A percentile compares a stretch with the other conserved stretches of the same genome.
Conservation (phyloP, 1,140 invertebrate genomes). For the Maniola jurtina region DNA sequence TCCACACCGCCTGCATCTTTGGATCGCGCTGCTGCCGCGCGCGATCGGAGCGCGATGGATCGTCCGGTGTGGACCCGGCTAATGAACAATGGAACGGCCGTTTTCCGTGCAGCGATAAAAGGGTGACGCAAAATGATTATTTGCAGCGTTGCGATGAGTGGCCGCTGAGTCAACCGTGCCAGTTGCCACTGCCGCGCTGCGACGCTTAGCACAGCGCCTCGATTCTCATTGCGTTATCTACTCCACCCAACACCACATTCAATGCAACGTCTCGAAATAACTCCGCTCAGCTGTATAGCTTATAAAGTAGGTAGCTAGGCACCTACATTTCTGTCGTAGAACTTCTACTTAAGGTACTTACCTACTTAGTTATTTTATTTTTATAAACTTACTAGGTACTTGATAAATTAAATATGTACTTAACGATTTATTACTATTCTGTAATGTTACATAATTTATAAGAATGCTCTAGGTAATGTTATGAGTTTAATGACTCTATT, state of each 20-base stretch:
- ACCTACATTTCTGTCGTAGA: neutral
- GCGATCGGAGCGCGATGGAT: no score
- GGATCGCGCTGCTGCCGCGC: no score
- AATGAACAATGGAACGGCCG: slow-evolving; percentile 55
- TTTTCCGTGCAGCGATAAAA: slow-evolving; percentile 67
- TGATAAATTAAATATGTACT: no score
- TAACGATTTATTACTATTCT: no score
- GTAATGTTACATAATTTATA: no score
- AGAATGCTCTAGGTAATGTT: no score
- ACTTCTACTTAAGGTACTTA: no score
- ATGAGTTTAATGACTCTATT: no score
- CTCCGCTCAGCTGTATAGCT: slow-evolving; percentile 9
- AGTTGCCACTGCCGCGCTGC: slow-evolving; percentile 24
- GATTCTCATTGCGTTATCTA: slow-evolving; percentile 42
- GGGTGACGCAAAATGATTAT: slow-evolving; percentile 75
- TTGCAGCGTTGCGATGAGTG: slow-evolving; percentile 73
- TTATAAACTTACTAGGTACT: no score
- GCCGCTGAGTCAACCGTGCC: slow-evolving; percentile 60
- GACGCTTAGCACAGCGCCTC: slow-evolving; percentile 34
- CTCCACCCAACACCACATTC: slow-evolving; percentile 33
- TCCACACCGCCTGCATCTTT: no score
- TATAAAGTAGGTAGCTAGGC: neutral
- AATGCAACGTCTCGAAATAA: slow-evolving; percentile 31
- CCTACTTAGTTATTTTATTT: no score
- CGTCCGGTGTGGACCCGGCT: no score